Evolutionary conservation across 2,797 vertebrate species (phyloP), one percentile per base, ranked within the genome.

Genomic region (Rhyacichthys aspro): DNA sequence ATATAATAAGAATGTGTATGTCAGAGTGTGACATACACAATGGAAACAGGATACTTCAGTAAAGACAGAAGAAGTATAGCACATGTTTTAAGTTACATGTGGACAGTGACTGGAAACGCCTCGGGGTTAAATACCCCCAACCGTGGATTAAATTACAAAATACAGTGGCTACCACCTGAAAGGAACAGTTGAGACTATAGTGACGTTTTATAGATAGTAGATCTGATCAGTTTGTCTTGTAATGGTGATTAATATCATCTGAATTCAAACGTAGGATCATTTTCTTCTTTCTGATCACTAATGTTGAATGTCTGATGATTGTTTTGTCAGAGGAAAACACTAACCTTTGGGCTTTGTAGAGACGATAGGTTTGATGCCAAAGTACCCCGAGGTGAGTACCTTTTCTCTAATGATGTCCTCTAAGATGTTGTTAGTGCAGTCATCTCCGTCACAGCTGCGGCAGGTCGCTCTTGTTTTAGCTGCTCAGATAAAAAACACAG

Each of bases 401-500:
- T 46, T 39, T 14, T 74, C 63, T 0, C 2, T 0, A 12, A 81
- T 54, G 54, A 91, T 60, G 16, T 86, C 78, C 1, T 80, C 70
- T 53, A 91, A 66, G 32, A 92, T 88, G 66, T 92, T 91, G 73
- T 85, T 78, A 0, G 0, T 86, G 43, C 90, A 92, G 84, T 87
- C 17, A 1, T 79, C 46, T 3, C 55, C 80, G 0, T 57, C 55
- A 59, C 90, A 92, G 79, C 19, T 86, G 33, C 70, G 82, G 28
- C 91, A 92, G 0, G 90, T 90, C 0, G 75, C 65, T 7, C 76
- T 85, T 60, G 19, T 72, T 43, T 19, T 1, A 9, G 48, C 91
- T 91, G 64, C 1, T 28, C 23, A 28, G 23, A 19, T 32, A 38
- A 1, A 16, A 53, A 37, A 36, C 15, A 38, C 38, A n/a, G n/a